Conservation (phyloP, 2,113 vertebrate species). For the Ivindomyrus marchei region DNA sequence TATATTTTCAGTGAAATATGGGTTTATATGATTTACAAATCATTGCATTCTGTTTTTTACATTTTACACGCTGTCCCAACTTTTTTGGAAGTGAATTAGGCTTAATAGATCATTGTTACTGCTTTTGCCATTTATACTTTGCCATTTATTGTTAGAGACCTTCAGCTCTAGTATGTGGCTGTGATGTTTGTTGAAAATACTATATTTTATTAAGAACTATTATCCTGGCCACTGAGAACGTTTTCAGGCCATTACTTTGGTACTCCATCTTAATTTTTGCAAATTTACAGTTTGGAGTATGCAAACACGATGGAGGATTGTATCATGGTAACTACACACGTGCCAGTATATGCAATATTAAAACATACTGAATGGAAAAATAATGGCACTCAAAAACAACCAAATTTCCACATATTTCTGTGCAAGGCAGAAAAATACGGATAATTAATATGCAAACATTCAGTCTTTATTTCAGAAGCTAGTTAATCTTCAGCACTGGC, state of each 20-base stretch:
- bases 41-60: too few species aligned
- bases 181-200: neutral
- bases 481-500: neutral
- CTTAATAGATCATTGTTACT: neutral
- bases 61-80: too few species aligned
- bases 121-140: neutral
- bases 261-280: neutral
- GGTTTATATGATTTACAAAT: too few species aligned
- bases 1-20: too few species aligned
- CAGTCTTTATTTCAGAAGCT: neutral
- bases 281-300: neutral
- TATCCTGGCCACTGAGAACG: neutral
- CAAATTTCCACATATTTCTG: neutral
- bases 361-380: neutral
- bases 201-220: neutral
- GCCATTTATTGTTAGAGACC: neutral
- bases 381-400: neutral
- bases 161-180: neutral
- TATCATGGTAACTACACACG: neutral
- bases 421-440: neutral
- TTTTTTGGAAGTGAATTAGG: neutral
- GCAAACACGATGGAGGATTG: neutral
- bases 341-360: neutral
- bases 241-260: neutral
- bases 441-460: neutral